Conservation (phyloP, 2,888 invertebrate genomes). For the Hirtodrosophila alboralis region DNA sequence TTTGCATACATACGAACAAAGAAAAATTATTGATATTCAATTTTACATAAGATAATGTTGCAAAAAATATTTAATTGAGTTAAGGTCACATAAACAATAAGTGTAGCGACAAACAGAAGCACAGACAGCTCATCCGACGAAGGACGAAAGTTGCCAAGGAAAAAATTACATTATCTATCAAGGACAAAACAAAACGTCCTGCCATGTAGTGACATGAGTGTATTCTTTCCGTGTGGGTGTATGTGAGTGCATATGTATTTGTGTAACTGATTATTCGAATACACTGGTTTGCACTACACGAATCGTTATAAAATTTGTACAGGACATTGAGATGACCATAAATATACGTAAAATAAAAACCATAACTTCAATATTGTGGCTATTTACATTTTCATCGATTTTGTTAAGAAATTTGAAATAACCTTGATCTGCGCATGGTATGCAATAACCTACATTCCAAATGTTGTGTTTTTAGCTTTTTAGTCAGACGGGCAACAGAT, state of each 20-base stretch:
- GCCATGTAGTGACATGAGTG: conserved; percentile 43
- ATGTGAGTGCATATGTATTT: conserved; percentile 13
- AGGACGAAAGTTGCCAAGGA: conserved; percentile 58
- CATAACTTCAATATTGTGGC: no score
- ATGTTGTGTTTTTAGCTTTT: no score
- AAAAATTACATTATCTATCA: conserved; percentile 79
- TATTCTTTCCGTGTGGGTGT: conserved; percentile 11
- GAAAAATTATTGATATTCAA: conserved; percentile 11
- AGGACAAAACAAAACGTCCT: conserved; percentile 78
- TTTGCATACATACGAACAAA: conserved; percentile 8
- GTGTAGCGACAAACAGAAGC: background rate
- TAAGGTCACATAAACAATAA: conserved; percentile 2
- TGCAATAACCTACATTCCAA: no score
- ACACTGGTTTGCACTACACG: no score
- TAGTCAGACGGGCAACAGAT: no score
- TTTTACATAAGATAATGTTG: conserved; percentile 19
- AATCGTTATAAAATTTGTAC: no score
- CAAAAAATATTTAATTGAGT: conserved; percentile 8
- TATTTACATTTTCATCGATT: no score
- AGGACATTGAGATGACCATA: no score
- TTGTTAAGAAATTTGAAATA: no score
- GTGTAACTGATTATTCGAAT: no score
- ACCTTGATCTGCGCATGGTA: no score
- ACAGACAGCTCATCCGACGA: conserved; percentile 9
- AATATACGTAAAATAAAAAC: no score